Evolutionary conservation across 2,888 invertebrate genomes (phyloP), one percentile per base, ranked within the genome.

Genomic region (Tenthredo amoena): DNA sequence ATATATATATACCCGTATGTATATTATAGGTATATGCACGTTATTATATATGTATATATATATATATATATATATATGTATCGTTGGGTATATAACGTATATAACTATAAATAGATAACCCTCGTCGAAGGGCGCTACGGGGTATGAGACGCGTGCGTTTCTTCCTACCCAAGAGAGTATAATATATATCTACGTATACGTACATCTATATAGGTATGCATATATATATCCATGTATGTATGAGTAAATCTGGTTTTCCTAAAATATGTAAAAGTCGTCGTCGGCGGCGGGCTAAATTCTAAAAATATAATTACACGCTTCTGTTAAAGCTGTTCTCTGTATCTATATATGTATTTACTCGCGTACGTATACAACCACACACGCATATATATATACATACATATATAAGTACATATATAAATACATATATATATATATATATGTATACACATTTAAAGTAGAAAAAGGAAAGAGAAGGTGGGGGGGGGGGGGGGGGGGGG

Each of bases 211-310:
- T 62, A 26, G 21, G 10, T 31, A 34, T 15, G 6, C 15, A 68
- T 7, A 34, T 68, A 15, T 7, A 34, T 68, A 15, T 34, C 4
- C 34, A 34, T 34, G 1, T 68, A 4, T 43, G 21, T 74, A 43
- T 43, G 40, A 74, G 72, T 77, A 81, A 81, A 65, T 37, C 84
- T 84, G 84, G 89, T 91, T 91, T 91, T 92, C 91, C 92, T 88
- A 89, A 92, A 92, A 92, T 92, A 91, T 90, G 92, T 92, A 91
- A 92, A 92, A 91, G 89, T 87, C 87, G 83, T 87, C 85, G 87
- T 88, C 87, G 86, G 34, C 72, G 40, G 50, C 84, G 84, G 86
- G 10, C 47, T 18, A 55, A 86, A 84, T 87, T 90, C 91, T 91
- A 91, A 91, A 92, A 92, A 92, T 92, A 92, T 85, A 87, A 86